These are phyloP conservation scores for Pempheris klunzingeri DNA, from an alignment of 2,797 vertebrate species.

Conservation along the genomic window DNA sequence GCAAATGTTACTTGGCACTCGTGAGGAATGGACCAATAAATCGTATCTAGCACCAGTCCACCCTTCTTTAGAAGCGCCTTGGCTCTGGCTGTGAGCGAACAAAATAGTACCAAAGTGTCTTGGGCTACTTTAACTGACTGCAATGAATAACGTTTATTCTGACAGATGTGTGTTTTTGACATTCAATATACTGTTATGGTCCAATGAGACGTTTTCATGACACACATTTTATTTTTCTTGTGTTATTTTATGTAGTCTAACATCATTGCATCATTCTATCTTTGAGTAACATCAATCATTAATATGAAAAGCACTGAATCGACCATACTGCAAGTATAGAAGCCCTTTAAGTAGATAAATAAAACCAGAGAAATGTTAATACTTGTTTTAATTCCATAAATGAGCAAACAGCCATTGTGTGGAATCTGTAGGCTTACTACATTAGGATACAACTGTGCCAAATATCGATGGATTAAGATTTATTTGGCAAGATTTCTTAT, in stretches of 20 bases:
- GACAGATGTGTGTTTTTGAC: slow-evolving; percentile 81
- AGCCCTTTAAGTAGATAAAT: slow-evolving; percentile 23
- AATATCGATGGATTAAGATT: slow-evolving; percentile 67
- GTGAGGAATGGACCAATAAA: slow-evolving; percentile 66
- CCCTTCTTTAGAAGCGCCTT: slow-evolving; percentile 58
- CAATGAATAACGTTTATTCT: slow-evolving; percentile 84
- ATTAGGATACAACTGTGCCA: slow-evolving; percentile 58
- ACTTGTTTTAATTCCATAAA: slow-evolving; percentile 50
- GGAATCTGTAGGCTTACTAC: slow-evolving; percentile 41
- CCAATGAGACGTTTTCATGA: slow-evolving; percentile 15
- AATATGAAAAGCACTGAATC: slow-evolving; percentile 1
- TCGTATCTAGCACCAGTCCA: slow-evolving; percentile 37
- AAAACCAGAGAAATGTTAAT: slow-evolving; percentile 27
- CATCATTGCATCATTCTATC: slow-evolving; percentile 3
- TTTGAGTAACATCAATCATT: slow-evolving; percentile 15
- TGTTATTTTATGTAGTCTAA: background rate
- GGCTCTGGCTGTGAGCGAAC: slow-evolving; percentile 58
- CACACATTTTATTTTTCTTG: background rate
- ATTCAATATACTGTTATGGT: slow-evolving; percentile 45
- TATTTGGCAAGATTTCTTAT: slow-evolving; percentile 69
- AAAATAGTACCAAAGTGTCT: slow-evolving; percentile 69
- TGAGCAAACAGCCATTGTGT: slow-evolving; percentile 42
- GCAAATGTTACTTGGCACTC: slow-evolving; percentile 59
- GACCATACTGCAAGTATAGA: slow-evolving; percentile 7
- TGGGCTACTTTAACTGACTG: slow-evolving; percentile 76